A percentile compares a stretch with the other conserved stretches of the same genome.
Evolutionary conservation across 2,113 vertebrate species (phyloP).

Genomic region (Chamaetylas fuelleborni): DNA sequence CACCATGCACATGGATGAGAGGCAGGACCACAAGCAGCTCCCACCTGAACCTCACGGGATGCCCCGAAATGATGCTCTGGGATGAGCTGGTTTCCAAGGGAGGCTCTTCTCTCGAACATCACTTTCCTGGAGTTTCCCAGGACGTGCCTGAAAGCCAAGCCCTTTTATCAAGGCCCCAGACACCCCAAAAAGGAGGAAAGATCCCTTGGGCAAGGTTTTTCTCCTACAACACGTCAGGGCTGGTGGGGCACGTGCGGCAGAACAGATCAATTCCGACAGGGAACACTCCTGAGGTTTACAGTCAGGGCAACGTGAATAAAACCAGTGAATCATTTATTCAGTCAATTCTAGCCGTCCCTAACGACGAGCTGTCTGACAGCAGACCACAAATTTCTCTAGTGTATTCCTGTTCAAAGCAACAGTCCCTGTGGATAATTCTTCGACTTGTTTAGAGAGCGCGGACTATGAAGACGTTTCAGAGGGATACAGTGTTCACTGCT

Average conservation of each 20-base stretch:
- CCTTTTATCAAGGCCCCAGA: neutral
- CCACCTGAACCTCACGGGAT: rapidly evolving
- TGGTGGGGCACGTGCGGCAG: rapidly evolving
- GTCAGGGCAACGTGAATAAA: neutral
- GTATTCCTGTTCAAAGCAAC: neutral
- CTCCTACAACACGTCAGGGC: rapidly evolving
- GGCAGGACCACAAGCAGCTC: neutral
- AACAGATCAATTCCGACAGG: neutral
- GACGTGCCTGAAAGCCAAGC: neutral
- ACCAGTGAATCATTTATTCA: neutral
- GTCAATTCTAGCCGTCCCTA: neutral
- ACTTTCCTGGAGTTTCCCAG: neutral
- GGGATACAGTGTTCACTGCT: rapidly evolving
- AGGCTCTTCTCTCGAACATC: neutral
- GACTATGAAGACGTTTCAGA: neutral
- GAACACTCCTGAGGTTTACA: neutral
- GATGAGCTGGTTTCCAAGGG: neutral
- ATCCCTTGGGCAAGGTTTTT: neutral
- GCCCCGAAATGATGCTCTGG: neutral
- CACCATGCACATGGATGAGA: rapidly evolving
- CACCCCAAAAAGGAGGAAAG: neutral
- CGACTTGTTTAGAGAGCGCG: neutral
- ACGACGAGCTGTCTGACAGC: neutral
- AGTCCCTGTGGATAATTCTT: neutral
- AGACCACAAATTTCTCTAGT: neutral